Evolutionary conservation across 2,797 vertebrate species (phyloP).

Genomic region (Helarctos malayanus): DNA sequence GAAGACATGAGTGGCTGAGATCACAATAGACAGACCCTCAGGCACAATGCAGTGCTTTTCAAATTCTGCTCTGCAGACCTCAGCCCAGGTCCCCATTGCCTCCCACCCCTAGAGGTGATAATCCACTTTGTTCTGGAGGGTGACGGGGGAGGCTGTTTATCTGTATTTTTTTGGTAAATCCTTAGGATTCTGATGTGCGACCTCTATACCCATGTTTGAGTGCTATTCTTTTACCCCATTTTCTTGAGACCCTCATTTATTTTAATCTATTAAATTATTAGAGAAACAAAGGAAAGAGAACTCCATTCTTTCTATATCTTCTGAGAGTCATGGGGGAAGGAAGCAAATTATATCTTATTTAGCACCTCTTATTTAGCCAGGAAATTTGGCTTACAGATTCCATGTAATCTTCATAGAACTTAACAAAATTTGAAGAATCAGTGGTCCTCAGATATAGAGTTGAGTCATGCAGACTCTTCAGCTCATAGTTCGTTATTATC

Average conservation of each 20-base stretch:
- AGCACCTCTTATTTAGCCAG: not conserved
- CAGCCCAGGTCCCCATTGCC: not conserved
- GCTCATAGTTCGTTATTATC: not conserved
- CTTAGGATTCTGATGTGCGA: not conserved
- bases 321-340: not conserved
- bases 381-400: not conserved
- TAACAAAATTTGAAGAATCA: not conserved
- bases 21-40: not conserved
- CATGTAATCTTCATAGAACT: constrained; percentile 13
- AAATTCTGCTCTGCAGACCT: not conserved
- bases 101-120: too few species aligned
- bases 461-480: not conserved
- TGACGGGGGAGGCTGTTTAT: not conserved
- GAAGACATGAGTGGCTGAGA: not conserved
- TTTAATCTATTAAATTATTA: constrained; percentile 50
- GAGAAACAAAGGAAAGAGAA: not conserved
- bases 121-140: not conserved
- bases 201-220: not conserved
- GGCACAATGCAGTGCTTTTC: not conserved
- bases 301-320: not conserved
- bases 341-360: not conserved
- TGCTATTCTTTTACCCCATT: not conserved
- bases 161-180: not conserved
- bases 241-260: not conserved
- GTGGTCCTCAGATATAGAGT: not conserved